A percentile compares a stretch with the other conserved stretches of the same genome.
Conservation (phyloP, 2,888 invertebrate species). For the Anarsia innoxiella region DNA sequence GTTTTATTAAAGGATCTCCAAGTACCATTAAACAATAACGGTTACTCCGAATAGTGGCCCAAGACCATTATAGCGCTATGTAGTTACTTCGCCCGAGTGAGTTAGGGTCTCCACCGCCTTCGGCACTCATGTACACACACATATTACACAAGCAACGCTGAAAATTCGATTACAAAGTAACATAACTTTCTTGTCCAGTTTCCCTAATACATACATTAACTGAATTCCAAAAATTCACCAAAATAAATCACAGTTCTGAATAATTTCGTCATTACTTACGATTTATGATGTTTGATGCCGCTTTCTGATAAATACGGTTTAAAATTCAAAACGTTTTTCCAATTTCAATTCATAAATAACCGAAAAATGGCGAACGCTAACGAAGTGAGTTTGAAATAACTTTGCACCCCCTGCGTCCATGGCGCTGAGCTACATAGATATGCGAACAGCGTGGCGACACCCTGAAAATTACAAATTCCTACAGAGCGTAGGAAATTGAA, state of each 20-base stretch:
- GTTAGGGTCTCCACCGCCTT: neutral
- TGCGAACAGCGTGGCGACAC: slow-evolving; percentile 23
- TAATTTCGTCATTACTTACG: too few relatives aligned
- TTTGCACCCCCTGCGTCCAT: too few relatives aligned
- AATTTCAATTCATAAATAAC: neutral
- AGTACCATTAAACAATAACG: slow-evolving; percentile 19
- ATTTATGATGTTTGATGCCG: too few relatives aligned
- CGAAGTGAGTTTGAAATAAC: too few relatives aligned
- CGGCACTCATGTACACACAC: too few relatives aligned
- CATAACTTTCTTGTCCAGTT: too few relatives aligned
- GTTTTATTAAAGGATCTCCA: slow-evolving; percentile 24
- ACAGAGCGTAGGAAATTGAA: slow-evolving; percentile 66
- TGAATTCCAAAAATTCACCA: too few relatives aligned
- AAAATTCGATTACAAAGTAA: too few relatives aligned
- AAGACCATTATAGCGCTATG: slow-evolving; percentile 4
- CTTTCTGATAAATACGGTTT: neutral
- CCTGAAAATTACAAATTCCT: slow-evolving; percentile 50
- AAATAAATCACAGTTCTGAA: too few relatives aligned
- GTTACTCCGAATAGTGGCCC: slow-evolving; percentile 14
- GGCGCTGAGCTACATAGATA: neutral
- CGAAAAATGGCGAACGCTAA: neutral
- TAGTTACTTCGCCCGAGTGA: slow-evolving; percentile 8
- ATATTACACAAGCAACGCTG: too few relatives aligned
- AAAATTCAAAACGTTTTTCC: neutral
- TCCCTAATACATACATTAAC: too few relatives aligned